Conservation (phyloP, 2,888 invertebrate species). For the Hedychridium roseum region DNA sequence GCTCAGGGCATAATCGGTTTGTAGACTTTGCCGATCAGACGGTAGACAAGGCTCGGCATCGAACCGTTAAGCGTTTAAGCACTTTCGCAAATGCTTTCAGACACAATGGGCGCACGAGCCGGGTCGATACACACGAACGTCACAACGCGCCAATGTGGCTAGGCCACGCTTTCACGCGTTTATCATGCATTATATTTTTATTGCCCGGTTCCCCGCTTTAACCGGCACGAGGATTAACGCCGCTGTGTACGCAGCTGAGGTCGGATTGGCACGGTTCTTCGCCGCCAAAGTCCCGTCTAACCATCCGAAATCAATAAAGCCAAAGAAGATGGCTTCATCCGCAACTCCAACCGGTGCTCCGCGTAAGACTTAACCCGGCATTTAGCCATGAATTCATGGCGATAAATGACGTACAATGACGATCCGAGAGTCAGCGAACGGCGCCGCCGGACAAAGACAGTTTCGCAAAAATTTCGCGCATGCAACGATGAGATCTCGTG, state of each 20-base stretch:
- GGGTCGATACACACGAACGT: constrained; percentile 21
- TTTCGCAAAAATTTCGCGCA: too few relatives aligned
- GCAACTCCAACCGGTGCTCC: too few relatives aligned
- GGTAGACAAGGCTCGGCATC: constrained; percentile 23
- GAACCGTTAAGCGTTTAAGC: constrained; percentile 29
- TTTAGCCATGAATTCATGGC: too few relatives aligned
- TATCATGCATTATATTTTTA: constrained; percentile 52
- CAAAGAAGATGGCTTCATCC: constrained; percentile 4
- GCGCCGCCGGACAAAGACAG: too few relatives aligned
- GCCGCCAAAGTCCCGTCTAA: constrained; percentile 19
- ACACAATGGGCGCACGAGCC: constrained; percentile 23
- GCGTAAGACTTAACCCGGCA: too few relatives aligned
- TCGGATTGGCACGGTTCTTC: constrained; percentile 13
- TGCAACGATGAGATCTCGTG: too few relatives aligned
- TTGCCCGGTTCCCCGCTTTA: constrained; percentile 30
- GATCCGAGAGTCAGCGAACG: too few relatives aligned
- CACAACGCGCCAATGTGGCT: constrained; percentile 11
- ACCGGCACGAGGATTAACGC: constrained; percentile 42
- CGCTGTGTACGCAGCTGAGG: constrained; percentile 48
- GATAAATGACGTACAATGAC: too few relatives aligned
- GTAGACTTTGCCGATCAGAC: constrained; percentile 17
- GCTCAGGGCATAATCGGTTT: constrained; percentile 23
- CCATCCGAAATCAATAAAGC: constrained; percentile 25
- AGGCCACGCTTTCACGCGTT: constrained; percentile 37
- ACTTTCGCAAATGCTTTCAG: constrained; percentile 34